phyloP scores from a whole-genome alignment of 2,113 vertebrate species.

The Mohoua ochrocephala region DNA sequence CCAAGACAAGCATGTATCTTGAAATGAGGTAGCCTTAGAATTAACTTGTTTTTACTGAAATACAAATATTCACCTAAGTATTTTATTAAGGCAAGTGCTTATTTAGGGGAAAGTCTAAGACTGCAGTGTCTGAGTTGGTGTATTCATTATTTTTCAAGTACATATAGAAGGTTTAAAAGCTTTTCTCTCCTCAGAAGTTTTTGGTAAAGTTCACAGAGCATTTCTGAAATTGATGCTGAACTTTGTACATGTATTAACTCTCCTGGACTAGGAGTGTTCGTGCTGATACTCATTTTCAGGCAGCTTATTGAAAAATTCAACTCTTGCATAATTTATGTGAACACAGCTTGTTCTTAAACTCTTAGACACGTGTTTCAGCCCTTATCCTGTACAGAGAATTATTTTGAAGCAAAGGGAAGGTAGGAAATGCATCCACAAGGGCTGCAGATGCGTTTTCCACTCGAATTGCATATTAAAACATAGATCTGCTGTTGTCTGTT shows the following conservation, averaged over 20 bases:
- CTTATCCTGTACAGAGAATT: neutral
- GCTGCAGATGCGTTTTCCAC: neutral
- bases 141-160: neutral
- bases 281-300: neutral
- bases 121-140: neutral
- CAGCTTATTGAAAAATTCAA: neutral
- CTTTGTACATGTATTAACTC: neutral
- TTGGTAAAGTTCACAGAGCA: neutral
- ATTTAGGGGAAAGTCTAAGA: neutral
- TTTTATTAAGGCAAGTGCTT: neutral
- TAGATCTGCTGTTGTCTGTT: neutral
- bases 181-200: neutral
- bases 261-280: neutral
- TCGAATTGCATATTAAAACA: neutral
- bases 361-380: neutral
- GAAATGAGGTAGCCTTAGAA: neutral
- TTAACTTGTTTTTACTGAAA: neutral
- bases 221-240: neutral
- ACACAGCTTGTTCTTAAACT: neutral
- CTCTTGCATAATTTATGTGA: neutral
- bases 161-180: neutral
- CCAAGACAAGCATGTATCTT: neutral
- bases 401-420: neutral
- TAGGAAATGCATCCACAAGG: neutral
- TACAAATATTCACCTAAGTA: neutral